Percentiles rank a stretch among this genome's conserved stretches.
These are phyloP conservation scores for Limnephilus lunatus DNA, from an alignment of 2,888 invertebrate genomes.

Conservation along the genomic window DNA sequence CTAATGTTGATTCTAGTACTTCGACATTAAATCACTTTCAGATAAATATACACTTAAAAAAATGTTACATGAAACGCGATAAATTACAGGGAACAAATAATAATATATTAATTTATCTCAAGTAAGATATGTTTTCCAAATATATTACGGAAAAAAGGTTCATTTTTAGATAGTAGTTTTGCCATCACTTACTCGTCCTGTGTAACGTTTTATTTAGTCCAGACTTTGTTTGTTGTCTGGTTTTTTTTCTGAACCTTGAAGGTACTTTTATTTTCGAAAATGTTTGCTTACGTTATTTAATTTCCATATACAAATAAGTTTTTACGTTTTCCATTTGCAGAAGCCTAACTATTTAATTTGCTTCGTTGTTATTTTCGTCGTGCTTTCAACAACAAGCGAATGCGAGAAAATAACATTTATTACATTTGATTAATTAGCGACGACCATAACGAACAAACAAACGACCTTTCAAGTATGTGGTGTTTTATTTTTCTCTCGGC, in stretches of 20 bases:
- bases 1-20: too few relatives aligned
- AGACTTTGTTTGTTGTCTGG: background rate
- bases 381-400: background rate
- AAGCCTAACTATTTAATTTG: background rate
- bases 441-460: background rate
- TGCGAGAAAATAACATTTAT: background rate
- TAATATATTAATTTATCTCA: background rate
- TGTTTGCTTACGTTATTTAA: background rate
- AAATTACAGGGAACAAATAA: too few relatives aligned
- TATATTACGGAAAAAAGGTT: background rate
- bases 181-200: background rate
- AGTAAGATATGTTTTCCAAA: background rate
- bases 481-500: constrained; percentile 33
- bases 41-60: too few relatives aligned
- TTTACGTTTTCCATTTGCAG: background rate
- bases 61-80: too few relatives aligned
- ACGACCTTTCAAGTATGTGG: background rate
- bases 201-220: background rate
- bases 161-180: background rate
- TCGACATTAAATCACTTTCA: too few relatives aligned
- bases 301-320: background rate
- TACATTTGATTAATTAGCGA: background rate
- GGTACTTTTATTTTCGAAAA: background rate
- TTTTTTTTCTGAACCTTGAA: background rate
- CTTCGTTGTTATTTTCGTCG: background rate